Evolutionary conservation across 1,140 invertebrate genomes (phyloP).

Genomic region (Dermatophagoides farinae): DNA sequence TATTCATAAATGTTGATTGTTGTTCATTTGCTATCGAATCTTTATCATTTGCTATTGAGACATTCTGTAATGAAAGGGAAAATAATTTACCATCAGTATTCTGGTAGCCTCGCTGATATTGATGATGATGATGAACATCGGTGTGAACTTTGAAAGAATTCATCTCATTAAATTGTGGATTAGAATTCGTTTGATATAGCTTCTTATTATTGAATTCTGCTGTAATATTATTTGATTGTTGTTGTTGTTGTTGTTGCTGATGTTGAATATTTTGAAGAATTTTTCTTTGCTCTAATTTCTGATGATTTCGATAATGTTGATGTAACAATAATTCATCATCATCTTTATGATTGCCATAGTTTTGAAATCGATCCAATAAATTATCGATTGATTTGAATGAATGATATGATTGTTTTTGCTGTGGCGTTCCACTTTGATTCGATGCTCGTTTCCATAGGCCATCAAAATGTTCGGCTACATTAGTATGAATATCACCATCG

Average conservation of each 20-base stretch:
- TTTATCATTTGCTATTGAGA: neutral
- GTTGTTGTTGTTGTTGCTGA: neutral
- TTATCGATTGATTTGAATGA: too few relatives aligned
- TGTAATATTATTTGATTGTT: neutral
- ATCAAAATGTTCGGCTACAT: too few relatives aligned
- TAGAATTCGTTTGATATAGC: neutral
- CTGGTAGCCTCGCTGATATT: neutral
- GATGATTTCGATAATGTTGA: too few relatives aligned
- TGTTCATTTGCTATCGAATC: neutral
- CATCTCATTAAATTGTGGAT: neutral
- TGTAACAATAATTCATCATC: too few relatives aligned
- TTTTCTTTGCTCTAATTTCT: too few relatives aligned
- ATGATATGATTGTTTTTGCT: too few relatives aligned
- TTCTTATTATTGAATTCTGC: neutral
- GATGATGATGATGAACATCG: neutral
- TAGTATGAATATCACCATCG: too few relatives aligned
- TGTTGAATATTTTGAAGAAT: neutral
- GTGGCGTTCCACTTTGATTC: too few relatives aligned
- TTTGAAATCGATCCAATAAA: too few relatives aligned
- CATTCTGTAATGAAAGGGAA: neutral
- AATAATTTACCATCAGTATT: neutral
- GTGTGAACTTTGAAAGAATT: neutral
- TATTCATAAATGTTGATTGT: neutral
- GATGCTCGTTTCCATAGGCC: too few relatives aligned
- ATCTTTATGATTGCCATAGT: too few relatives aligned